Conservation (phyloP, 2,113 vertebrate species). For the Aythya baeri region DNA sequence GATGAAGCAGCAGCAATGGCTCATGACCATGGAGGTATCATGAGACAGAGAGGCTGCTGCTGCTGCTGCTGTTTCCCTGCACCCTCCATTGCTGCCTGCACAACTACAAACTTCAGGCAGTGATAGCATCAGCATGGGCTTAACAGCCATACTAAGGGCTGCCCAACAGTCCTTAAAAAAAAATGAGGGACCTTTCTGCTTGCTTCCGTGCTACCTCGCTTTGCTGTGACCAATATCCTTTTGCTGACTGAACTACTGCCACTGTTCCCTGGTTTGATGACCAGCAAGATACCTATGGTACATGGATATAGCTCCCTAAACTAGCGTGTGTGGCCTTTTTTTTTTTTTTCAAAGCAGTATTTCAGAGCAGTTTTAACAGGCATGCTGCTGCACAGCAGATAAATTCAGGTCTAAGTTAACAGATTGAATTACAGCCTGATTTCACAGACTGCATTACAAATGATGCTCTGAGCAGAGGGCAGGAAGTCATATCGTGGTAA, state of each 20-base stretch:
- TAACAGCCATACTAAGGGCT: neutral
- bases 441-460: accelerated
- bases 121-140: neutral
- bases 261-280: accelerated
- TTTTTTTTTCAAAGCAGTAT: neutral
- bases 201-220: neutral
- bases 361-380: neutral
- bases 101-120: neutral
- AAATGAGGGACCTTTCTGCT: neutral
- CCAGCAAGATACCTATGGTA: neutral
- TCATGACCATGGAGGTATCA: neutral
- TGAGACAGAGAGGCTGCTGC: neutral
- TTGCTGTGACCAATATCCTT: neutral
- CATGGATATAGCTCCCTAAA: neutral
- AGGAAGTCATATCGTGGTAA: neutral
- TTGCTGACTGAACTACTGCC: neutral
- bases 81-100: neutral
- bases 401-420: neutral
- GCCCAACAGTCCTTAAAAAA: neutral
- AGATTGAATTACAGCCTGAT: neutral
- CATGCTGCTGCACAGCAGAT: neutral
- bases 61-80: neutral
- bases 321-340: neutral
- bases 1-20: neutral
- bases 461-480: neutral